Evolutionary conservation across 1,140 invertebrate species (phyloP).

Genomic region (Drosophila arizonae): DNA sequence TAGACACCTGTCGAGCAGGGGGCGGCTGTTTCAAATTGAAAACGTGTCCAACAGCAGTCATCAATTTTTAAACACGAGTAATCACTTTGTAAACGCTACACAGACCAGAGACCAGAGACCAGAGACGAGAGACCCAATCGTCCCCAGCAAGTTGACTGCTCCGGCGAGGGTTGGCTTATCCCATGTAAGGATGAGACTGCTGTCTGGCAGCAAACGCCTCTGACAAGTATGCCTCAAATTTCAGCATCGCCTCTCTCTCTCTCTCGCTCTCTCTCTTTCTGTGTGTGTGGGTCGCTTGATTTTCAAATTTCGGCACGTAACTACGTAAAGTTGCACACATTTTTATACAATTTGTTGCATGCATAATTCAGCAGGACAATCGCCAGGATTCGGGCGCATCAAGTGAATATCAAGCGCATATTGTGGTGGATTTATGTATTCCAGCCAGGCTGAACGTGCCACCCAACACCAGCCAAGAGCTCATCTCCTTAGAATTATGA

Average conservation of each 20-base stretch:
- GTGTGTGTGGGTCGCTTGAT: slow-evolving; percentile 49
- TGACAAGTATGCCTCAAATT: slow-evolving; percentile 68
- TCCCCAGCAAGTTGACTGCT: slow-evolving; percentile 25
- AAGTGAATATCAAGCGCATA: slow-evolving; percentile 45
- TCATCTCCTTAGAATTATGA: slow-evolving; percentile 69
- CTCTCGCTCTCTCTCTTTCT: too few relatives aligned
- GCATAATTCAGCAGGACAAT: slow-evolving; percentile 76
- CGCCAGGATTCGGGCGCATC: slow-evolving; percentile 34
- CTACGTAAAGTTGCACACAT: slow-evolving; percentile 79
- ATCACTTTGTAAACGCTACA: slow-evolving; percentile 80
- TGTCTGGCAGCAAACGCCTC: slow-evolving; percentile 24
- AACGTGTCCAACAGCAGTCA: slow-evolving; percentile 80
- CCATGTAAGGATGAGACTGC: slow-evolving; percentile 32
- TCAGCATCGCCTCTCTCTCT: slow-evolving; percentile 17
- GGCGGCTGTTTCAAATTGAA: slow-evolving; percentile 71
- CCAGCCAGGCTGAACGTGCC: neutral
- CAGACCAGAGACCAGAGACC: slow-evolving; percentile 31
- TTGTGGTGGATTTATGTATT: slow-evolving; percentile 65
- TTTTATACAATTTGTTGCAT: slow-evolving; percentile 83
- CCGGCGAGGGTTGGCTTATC: slow-evolving; percentile 58
- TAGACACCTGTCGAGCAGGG: neutral
- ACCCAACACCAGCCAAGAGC: neutral
- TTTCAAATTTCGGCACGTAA: slow-evolving; percentile 78
- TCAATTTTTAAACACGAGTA: slow-evolving; percentile 82
- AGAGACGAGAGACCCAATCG: slow-evolving; percentile 27